phyloP scores from a whole-genome alignment of 2,113 vertebrate genomes.

The Muscicapa adusta region DNA sequence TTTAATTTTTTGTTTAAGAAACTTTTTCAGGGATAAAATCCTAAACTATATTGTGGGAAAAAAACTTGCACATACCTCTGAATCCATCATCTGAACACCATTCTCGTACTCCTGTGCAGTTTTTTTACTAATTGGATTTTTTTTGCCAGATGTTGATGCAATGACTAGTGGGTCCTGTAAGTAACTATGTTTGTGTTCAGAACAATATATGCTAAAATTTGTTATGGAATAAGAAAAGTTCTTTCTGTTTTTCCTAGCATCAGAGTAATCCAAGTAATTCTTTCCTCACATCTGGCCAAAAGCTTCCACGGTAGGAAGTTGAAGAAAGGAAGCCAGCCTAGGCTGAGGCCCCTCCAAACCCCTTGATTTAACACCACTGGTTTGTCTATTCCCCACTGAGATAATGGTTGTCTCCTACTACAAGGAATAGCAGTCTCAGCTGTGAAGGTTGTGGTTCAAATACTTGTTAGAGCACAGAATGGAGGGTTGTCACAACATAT shows the following conservation, averaged over 20 bases:
- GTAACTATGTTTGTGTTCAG: fast-evolving
- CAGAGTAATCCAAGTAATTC: background rate
- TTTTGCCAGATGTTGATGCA: background rate
- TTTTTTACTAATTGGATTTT: background rate
- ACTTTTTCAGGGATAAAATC: background rate
- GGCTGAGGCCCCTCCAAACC: background rate
- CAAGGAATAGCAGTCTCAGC: constrained; percentile 3
- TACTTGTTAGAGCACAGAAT: constrained; percentile 6
- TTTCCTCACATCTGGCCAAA: background rate
- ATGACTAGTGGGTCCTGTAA: background rate
- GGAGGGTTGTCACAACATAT: background rate
- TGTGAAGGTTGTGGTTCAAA: constrained; percentile 47
- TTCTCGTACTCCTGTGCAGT: background rate
- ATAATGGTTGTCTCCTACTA: constrained; percentile 7
- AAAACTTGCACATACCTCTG: background rate
- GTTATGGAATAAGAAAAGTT: background rate
- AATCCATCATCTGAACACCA: background rate
- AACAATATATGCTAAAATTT: background rate
- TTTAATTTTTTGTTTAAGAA: background rate
- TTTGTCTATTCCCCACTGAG: constrained; percentile 2
- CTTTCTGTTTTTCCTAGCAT: background rate
- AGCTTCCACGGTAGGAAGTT: background rate
- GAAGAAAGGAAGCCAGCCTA: background rate
- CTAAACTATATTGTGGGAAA: background rate
- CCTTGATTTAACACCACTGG: background rate